Base-by-base conservation (phyloP, 2,113 vertebrate species). In the Sinosuthora webbiana region DNA sequence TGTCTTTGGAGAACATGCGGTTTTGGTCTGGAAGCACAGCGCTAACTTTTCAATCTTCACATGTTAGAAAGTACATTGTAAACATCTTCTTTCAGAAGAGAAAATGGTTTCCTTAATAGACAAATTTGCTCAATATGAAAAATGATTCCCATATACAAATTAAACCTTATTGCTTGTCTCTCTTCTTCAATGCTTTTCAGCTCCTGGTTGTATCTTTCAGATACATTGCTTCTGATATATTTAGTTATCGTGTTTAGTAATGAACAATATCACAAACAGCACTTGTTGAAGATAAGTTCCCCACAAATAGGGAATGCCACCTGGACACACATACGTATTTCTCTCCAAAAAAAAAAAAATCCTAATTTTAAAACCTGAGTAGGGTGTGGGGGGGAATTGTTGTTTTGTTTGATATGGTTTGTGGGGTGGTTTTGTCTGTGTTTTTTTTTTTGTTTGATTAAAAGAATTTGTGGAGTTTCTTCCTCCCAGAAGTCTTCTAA, bases 371-470 rank as follows among this genome's bases (percentile, higher is more conserved):
- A 52, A 86, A 52, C 4, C 8, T 37, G 15, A 39, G 11, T 10
- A 13, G 2, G 3, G 6, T 33, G 9, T 10, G 11, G 8, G 10
- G 37, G 7, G 1, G 4, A 24, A 31, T 22, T 33, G 7, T 31
- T 64, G 10, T 63, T 50, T 77, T 50, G 28, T 28, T 84, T 64
- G 5, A 13, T 67, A 57, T 49, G 5, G 2, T 49, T 57, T 53
- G 13, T 41, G 16, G 7, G 14, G 2, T 15, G 3, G 2, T 16
- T 50, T 65, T 59, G 5, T 42, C 30, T 50, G 7, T 41, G 41
- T 12, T 11, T 44, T 49, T 17, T 20, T 31, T 10, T 2, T 37
- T 64, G 41, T 18, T 37, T 20, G 8, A 10, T 53, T 45, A 45
- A 63, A 53, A 87, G 22, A 74, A 59, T 18, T 49, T 19, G 4